These are phyloP conservation scores for Drosophila simulans DNA, from an alignment of 1,140 invertebrate species.

Conservation along the genomic window DNA sequence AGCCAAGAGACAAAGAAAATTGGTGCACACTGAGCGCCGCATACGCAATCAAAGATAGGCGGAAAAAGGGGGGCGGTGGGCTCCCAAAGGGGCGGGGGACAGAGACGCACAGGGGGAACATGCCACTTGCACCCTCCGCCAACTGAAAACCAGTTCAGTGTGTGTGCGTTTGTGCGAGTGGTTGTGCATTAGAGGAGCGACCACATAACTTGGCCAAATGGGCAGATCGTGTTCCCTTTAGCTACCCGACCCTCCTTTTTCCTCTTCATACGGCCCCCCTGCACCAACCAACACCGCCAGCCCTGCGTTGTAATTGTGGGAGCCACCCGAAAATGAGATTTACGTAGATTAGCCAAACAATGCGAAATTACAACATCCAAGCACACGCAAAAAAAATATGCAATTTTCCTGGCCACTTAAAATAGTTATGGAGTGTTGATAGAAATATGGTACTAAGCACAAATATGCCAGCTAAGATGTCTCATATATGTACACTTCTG, in stretches of 20 bases:
- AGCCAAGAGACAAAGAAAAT: conserved; percentile 78
- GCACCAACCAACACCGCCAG: neutral
- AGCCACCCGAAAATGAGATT: conserved; percentile 76
- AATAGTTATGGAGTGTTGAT: neutral
- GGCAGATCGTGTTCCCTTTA: conserved; percentile 67
- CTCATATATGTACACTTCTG: too few relatives aligned
- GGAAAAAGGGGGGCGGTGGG: neutral
- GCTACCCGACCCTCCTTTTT: neutral
- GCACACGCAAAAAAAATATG: conserved; percentile 14
- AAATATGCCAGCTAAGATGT: too few relatives aligned
- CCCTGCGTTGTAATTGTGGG: conserved; percentile 68
- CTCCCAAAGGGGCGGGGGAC: neutral
- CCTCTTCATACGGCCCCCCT: neutral
- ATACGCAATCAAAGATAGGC: conserved; percentile 50
- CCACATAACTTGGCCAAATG: conserved; percentile 76
- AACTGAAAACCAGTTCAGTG: conserved; percentile 70
- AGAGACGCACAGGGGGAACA: conserved; percentile 29
- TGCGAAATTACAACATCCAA: conserved; percentile 74
- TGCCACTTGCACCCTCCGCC: conserved; percentile 76
- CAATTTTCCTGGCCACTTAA: neutral
- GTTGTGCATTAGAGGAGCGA: conserved; percentile 58
- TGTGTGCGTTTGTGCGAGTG: conserved; percentile 13
- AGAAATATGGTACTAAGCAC: too few relatives aligned
- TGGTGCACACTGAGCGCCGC: conserved; percentile 64
- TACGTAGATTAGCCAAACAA: conserved; percentile 81